A percentile compares a stretch with the other conserved stretches of the same genome.
Evolutionary conservation across 2,888 invertebrate genomes (phyloP).

Genomic region (Tanytarsus gracilentus): DNA sequence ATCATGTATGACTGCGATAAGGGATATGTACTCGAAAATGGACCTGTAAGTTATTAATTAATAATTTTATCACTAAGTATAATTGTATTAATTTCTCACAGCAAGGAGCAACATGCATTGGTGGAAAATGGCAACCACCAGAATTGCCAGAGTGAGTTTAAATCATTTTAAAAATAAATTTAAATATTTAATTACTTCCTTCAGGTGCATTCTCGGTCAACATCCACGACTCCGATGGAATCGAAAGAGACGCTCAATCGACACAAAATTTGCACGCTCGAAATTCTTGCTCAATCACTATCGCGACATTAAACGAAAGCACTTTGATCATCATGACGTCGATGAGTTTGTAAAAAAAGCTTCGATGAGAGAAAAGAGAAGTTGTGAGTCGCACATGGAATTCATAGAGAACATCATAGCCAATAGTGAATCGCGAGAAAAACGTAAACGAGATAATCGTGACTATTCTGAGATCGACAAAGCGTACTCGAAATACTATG

Average conservation of each 20-base stretch:
- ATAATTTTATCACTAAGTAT: not conserved
- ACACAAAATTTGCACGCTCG: constrained; percentile 36
- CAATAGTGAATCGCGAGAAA: not conserved
- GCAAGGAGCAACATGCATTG: constrained; percentile 89
- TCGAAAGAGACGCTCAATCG: constrained; percentile 47
- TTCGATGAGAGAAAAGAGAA: constrained; percentile 38
- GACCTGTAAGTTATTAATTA: constrained; percentile 45
- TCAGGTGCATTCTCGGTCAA: constrained; percentile 69
- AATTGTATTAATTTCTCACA: not conserved
- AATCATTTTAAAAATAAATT: not conserved
- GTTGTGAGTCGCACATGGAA: not conserved
- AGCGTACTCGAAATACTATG: constrained; percentile 39
- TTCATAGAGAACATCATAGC: not conserved
- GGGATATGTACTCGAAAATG: constrained; percentile 77
- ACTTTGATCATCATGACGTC: constrained; percentile 20
- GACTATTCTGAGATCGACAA: constrained; percentile 35
- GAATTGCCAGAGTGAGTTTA: constrained; percentile 62
- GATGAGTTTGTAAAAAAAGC: constrained; percentile 23
- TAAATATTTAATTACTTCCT: constrained; percentile 28
- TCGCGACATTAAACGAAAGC: constrained; percentile 23
- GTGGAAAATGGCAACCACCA: constrained; percentile 87
- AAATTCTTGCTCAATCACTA: constrained; percentile 36
- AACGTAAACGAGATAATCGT: constrained; percentile 31
- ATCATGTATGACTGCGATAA: constrained; percentile 94
- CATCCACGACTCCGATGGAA: constrained; percentile 82